These are phyloP conservation scores for Rhinella marina DNA, from an alignment of 2,797 vertebrate genomes.

Conservation along the genomic window DNA sequence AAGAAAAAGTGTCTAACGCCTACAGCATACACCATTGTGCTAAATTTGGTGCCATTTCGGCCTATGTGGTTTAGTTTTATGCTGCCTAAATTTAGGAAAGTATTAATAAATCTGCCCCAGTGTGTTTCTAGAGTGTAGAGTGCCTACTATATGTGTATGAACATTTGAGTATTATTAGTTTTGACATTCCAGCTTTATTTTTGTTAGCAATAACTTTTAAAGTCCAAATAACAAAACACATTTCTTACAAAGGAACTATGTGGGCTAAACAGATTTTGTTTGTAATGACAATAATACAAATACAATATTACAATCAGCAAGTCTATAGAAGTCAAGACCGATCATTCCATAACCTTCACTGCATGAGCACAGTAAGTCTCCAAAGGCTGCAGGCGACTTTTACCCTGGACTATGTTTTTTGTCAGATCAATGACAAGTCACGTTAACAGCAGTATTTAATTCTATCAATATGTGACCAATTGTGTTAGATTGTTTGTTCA, in stretches of 20 bases:
- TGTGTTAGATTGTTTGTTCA: slow-evolving; percentile 88
- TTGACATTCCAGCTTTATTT: neutral
- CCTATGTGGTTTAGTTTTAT: no score
- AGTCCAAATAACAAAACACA: neutral
- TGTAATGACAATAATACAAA: slow-evolving; percentile 30
- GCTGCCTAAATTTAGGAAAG: no score
- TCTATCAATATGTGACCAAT: slow-evolving; percentile 92
- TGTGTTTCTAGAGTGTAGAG: neutral
- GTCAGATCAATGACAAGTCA: slow-evolving; percentile 84
- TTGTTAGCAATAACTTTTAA: neutral
- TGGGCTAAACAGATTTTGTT: neutral
- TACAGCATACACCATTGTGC: no score
- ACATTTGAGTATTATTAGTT: neutral
- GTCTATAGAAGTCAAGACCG: slow-evolving; percentile 67
- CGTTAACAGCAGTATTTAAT: slow-evolving; percentile 91
- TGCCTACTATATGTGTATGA: neutral
- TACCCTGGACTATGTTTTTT: slow-evolving; percentile 72
- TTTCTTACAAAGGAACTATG: neutral
- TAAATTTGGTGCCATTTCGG: no score
- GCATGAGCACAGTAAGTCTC: slow-evolving; percentile 66
- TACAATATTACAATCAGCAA: slow-evolving; percentile 42
- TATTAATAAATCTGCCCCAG: no score
- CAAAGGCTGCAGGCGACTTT: slow-evolving; percentile 74
- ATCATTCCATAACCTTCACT: slow-evolving; percentile 69
- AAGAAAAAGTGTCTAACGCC: no score